Percentiles rank a stretch among this genome's conserved stretches.
These are phyloP conservation scores for Pelodiscus sinensis DNA, from an alignment of 2,113 vertebrate genomes.

Conservation along the genomic window DNA sequence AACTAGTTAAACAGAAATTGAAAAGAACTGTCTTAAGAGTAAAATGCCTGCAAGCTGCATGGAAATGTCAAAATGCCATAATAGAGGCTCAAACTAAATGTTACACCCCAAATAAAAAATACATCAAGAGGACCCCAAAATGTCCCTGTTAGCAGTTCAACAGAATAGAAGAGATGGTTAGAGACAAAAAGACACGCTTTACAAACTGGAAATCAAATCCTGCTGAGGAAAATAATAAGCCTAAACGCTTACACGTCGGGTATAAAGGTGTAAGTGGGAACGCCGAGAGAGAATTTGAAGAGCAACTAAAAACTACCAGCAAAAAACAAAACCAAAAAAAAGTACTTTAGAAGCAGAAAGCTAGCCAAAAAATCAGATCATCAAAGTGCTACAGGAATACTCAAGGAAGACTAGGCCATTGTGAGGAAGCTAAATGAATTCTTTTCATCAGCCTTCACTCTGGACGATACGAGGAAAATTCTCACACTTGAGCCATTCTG, in stretches of 20 bases:
- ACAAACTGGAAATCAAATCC: not conserved
- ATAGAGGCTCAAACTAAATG: not conserved
- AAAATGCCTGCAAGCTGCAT: not conserved
- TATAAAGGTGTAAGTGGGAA: not conserved
- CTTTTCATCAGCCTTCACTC: not conserved
- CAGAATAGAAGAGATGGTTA: not conserved
- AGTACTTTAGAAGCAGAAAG: not conserved
- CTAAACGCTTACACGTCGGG: not conserved
- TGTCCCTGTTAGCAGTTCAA: too few relatives aligned
- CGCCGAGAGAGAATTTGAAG: not conserved
- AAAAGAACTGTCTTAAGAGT: not conserved
- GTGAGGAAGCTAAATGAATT: not conserved
- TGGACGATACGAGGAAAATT: not conserved
- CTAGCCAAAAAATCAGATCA: not conserved
- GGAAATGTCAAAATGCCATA: not conserved
- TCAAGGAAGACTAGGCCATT: not conserved
- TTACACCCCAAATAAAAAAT: not conserved
- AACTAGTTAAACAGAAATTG: not conserved
- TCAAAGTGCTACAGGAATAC: not conserved
- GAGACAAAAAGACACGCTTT: not conserved
- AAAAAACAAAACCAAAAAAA: not conserved
- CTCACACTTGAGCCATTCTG: not conserved
- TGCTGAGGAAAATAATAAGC: not conserved
- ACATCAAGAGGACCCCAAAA: not conserved
- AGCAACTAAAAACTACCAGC: not conserved